Evolutionary conservation across 1,140 invertebrate genomes (phyloP), one percentile per base, ranked within the genome.

Genomic region (Sminthurides bifidus): DNA sequence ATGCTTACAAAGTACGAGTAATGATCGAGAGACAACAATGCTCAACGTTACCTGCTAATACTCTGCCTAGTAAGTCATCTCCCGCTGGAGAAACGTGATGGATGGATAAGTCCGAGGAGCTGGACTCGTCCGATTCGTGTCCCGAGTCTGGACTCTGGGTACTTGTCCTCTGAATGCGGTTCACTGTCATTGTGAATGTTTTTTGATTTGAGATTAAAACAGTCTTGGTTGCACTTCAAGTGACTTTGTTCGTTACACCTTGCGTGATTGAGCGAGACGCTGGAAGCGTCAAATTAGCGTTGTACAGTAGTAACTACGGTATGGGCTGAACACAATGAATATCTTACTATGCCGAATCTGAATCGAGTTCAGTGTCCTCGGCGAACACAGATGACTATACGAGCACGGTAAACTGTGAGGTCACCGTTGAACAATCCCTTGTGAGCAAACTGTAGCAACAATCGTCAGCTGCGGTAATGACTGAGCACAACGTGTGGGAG

Each of bases 51-150:
- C 46, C 46, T 49, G 46, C 46, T 17, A 49, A 33, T 4, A 49
- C 46, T 4, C 46, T 27, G 24, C 46, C 46, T 3, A 49, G 29
- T 26, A 49, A 33, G 30, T 49, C 46, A 49, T 49, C 46, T 31
- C 29, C 17, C 2, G 46, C 31, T 26, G n/a, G n/a, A n/a, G n/a
- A n/a, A n/a, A n/a, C n/a, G n/a, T n/a, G n/a, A n/a, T 49, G 31
- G 27, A 49, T 31, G 19, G 46, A 49, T n/a, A 31, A 49, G 17
- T 49, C 46, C n/a, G 46, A 49, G 19, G 46, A 31, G 35, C 23
- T 49, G 15, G 46, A 49, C 6, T 49, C 46, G 24, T 49, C 46
- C 46, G 46, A 49, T 19, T 49, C 46, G 35, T 49, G 46, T 8
- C 46, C 46, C 24, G 46, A 49, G 17, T 49, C 46, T 19, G 46